These are phyloP conservation scores for Dolichallabes microphthalmus DNA, from an alignment of 2,113 vertebrate species.

Conservation along the genomic window DNA sequence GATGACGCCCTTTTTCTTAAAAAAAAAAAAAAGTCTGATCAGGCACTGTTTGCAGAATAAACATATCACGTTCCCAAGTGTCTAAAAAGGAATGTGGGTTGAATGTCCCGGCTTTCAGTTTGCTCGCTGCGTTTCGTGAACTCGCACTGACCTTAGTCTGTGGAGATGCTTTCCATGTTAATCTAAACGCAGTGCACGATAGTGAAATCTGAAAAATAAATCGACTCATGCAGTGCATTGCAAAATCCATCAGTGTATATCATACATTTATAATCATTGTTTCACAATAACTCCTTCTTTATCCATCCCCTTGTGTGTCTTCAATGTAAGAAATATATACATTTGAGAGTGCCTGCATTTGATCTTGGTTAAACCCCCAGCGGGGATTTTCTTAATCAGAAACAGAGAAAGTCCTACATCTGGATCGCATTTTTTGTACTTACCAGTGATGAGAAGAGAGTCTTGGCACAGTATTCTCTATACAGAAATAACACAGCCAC, in stretches of 20 bases:
- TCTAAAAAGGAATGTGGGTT: conserved; percentile 24
- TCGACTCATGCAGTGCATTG: neutral
- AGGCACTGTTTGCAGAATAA: neutral
- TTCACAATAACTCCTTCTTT: neutral
- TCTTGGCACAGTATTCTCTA: conserved; percentile 33
- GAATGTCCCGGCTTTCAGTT: conserved; percentile 3
- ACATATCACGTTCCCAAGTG: conserved; percentile 19
- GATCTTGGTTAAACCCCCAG: conserved; percentile 28
- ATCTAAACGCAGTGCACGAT: neutral
- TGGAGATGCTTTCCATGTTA: conserved; percentile 21
- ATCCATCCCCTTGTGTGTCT: neutral
- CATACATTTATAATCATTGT: neutral
- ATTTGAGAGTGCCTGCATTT: conserved; percentile 11
- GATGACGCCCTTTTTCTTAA: neutral
- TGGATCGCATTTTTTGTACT: conserved; percentile 36
- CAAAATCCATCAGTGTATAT: neutral
- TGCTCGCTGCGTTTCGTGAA: neutral
- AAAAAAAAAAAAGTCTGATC: neutral
- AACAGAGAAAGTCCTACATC: conserved; percentile 31
- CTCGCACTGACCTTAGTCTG: conserved; percentile 6
- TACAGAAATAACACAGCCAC: conserved; percentile 32
- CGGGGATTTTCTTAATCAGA: conserved; percentile 27
- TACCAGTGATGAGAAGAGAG: conserved; percentile 37
- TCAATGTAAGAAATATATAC: conserved; percentile 19
- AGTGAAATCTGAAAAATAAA: conserved; percentile 2